Evolutionary conservation across 2,113 vertebrate species (phyloP), one percentile per base, ranked within the genome.

Genomic region (Bufo gargarizans): DNA sequence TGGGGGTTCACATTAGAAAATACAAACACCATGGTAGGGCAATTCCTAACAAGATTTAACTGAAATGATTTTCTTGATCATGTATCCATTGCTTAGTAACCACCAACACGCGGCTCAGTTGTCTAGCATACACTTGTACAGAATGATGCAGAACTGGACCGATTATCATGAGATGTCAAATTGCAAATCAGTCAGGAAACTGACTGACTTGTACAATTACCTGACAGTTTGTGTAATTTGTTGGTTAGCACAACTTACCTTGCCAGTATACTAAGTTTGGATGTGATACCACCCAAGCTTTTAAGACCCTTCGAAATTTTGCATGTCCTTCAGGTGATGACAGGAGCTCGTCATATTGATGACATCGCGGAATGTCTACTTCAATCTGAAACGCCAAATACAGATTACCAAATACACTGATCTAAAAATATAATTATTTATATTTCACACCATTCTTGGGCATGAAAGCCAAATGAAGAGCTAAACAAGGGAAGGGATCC

Each of bases 271-370:
- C 98, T 89, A 99, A 94, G 92, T 99, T 96, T 78, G 97, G 97
- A 92, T 99, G 98, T 47, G 98, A 99, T 85, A 99, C 98, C 16
- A 99, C 98, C 98, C 98, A 99, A 69, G 98, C 98, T 92, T 99
- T 99, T 89, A 99, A 89, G 13, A 99, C 97, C 65, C 97, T 96
- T 22, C 97, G 94, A 91, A 99, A 99, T 93, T 99, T 99, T 82
- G 95, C 94, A 90, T 99, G 98, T 84, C 98, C 98, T 92, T 99
- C 97, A 92, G 98, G 92, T 88, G 96, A 99, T 10, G 98, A 99
- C 90, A 99, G 93, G 77, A 99, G 92, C 90, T 99, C 98, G 77
- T 99, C 98, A 19, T 99, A 99, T 89, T 99, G 98, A 93, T 99
- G 98, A 89, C 98, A 99, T 74, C 98, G 97, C 89, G 98, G 98